phyloP scores from a whole-genome alignment of 2,113 vertebrate species.

The Tachysurus vachellii region DNA sequence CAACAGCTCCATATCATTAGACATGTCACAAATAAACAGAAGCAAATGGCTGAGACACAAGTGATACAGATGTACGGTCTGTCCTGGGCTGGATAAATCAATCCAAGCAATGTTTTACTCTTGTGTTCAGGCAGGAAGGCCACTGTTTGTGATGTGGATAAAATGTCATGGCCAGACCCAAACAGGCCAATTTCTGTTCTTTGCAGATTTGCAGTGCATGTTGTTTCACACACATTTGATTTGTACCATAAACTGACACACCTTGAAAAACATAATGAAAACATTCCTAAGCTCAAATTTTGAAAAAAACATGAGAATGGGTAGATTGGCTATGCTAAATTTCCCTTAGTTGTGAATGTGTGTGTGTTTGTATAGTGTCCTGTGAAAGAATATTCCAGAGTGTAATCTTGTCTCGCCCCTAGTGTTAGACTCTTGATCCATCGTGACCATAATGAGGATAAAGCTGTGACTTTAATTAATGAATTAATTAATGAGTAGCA shows the following conservation, averaged over 20 bases:
- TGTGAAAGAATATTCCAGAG: neutral
- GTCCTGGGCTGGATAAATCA: slow-evolving; percentile 1
- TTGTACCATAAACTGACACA: neutral
- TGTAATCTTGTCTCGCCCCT: neutral
- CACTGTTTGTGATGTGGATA: neutral
- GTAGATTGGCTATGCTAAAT: neutral
- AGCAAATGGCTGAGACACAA: neutral
- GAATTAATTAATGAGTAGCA: neutral
- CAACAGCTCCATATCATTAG: neutral
- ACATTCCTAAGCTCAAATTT: neutral
- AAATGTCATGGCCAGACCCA: neutral
- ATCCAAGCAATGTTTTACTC: slow-evolving; percentile 1
- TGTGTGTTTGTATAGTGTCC: neutral
- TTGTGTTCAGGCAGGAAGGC: neutral
- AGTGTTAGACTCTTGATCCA: neutral
- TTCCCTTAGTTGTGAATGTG: neutral
- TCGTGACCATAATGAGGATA: neutral
- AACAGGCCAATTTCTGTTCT: neutral
- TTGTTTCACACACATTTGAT: neutral
- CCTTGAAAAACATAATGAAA: neutral
- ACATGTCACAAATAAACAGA: neutral
- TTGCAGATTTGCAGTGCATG: neutral
- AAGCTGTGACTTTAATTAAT: neutral
- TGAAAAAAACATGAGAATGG: neutral
- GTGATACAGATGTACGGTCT: neutral